Percentiles rank a stretch among this genome's conserved stretches.
Evolutionary conservation across 2,113 vertebrate genomes (phyloP).

Genomic region (Sorex fumeus): DNA sequence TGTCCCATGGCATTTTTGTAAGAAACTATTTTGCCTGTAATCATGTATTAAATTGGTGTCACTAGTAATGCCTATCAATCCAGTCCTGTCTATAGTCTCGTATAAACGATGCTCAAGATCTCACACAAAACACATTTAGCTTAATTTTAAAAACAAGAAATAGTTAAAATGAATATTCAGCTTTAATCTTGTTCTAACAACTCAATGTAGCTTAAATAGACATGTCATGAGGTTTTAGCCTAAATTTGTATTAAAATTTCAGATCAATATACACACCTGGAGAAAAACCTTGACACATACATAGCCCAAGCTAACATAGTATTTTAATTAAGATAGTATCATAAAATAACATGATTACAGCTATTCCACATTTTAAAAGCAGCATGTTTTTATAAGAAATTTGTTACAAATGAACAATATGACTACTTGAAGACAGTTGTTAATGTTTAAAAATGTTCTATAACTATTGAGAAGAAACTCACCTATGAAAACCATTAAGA

Average conservation of each 20-base stretch:
- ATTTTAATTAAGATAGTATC: constrained; percentile 77
- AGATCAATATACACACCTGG: constrained; percentile 83
- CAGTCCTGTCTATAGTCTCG: constrained; percentile 72
- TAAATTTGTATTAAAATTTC: constrained; percentile 81
- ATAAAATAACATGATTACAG: constrained; percentile 77
- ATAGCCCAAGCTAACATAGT: constrained; percentile 76
- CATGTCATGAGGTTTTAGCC: constrained; percentile 75
- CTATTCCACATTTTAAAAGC: constrained; percentile 78
- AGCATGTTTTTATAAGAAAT: constrained; percentile 80
- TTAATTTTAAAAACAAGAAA: constrained; percentile 74
- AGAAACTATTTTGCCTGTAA: constrained; percentile 70
- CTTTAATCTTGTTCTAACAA: constrained; percentile 79
- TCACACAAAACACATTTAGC: constrained; percentile 74
- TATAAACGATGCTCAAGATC: constrained; percentile 69
- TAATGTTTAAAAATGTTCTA: constrained; percentile 80
- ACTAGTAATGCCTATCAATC: constrained; percentile 34
- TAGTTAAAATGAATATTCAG: constrained; percentile 74
- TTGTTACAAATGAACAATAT: constrained; percentile 78
- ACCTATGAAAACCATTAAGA: constrained; percentile 81
- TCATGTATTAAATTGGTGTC: constrained; percentile 69
- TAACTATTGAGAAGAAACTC: constrained; percentile 79
- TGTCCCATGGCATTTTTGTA: constrained; percentile 54
- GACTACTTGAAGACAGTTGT: constrained; percentile 76
- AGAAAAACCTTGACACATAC: constrained; percentile 81
- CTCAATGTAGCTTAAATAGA: constrained; percentile 76